Conservation (phyloP, 2,888 invertebrate species). For the Clivina fossor region DNA sequence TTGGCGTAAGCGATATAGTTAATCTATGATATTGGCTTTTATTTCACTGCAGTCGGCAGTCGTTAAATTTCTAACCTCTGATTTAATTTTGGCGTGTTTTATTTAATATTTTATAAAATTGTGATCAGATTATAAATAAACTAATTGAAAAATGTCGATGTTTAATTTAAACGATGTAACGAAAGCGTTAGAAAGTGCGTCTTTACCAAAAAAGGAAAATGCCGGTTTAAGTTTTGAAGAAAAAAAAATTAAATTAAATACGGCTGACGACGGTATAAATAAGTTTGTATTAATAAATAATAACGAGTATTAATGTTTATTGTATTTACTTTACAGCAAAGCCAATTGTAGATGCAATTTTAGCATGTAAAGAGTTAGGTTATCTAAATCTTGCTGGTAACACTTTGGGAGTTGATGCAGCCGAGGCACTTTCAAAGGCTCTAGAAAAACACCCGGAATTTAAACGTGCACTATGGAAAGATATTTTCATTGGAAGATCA, state of each 20-base stretch:
- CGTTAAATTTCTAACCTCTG: slow-evolving; percentile 29
- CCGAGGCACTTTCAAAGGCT: slow-evolving; percentile 79
- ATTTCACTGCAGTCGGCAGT: too few species aligned
- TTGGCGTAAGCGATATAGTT: too few species aligned
- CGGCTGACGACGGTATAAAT: slow-evolving; percentile 73
- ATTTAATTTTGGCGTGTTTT: slow-evolving; percentile 19
- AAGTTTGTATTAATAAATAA: slow-evolving; percentile 23
- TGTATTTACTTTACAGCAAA: slow-evolving; percentile 58
- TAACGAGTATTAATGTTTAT: slow-evolving; percentile 13
- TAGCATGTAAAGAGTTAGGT: slow-evolving; percentile 66
- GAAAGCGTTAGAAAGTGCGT: slow-evolving; percentile 54
- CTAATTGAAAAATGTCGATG: slow-evolving; percentile 54
- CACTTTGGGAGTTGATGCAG: slow-evolving; percentile 88
- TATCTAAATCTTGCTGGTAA: slow-evolving; percentile 88
- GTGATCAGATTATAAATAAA: too few species aligned
- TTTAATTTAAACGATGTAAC: slow-evolving; percentile 62
- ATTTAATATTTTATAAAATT: slow-evolving; percentile 18
- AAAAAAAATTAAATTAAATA: slow-evolving; percentile 75
- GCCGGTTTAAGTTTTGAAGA: slow-evolving; percentile 81
- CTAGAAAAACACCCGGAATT: slow-evolving; percentile 77
- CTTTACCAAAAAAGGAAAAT: slow-evolving; percentile 45
- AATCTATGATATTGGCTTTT: too few species aligned
- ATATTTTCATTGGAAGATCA: slow-evolving; percentile 94
- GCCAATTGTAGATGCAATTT: slow-evolving; percentile 75
- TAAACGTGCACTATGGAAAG: slow-evolving; percentile 86